Evolutionary conservation across 2,888 invertebrate species (phyloP), one percentile per base, ranked within the genome.

Genomic region (Urechis unicinctus): DNA sequence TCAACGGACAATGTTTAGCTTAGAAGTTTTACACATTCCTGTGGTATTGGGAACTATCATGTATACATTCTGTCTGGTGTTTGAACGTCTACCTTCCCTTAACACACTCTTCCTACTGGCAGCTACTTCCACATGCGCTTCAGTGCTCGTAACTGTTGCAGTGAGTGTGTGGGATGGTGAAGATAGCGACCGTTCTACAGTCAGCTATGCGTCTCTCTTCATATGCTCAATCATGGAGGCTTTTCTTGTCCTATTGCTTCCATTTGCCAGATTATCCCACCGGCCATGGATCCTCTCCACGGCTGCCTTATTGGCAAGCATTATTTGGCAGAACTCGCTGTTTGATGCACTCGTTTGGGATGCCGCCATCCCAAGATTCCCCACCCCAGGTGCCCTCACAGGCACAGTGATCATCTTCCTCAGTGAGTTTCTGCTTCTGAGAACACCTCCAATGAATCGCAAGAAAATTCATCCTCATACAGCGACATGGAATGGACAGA

Each of bases 21-120:
- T 41, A 4, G 61, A 61, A 43, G 47, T 61, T 43, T 52, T 62
- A 22, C 60, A 63, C 42, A 50, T 60, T 29, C 63, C 61, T 17
- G 63, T 63, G 24, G 51, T 57, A 2, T 17, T 26, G 5, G 60
- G 59, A n/a, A 30, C 56, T 17, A 25, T 58, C 22, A 52, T 60
- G 49, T 56, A 56, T 44, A 50, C 60, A 21, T 56, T 59, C 41
- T 60, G 58, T 46, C 48, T 62, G 9, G 54, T 58, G 29, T 60
- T 61, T 36, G 50, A 55, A 17, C 44, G 51, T 28, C 50, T 54
- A 44, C 63, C 63, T n/a, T 49, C 52, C 3, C 25, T 29, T 1
- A 31, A 22, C 22, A 51, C 29, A 24, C 26, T 57, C 17, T 25
- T 43, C 3, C 52, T 56, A n/a, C 43, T 57, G 2, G 13, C 46